phyloP scores from a whole-genome alignment of 1,140 invertebrate species.

The Coenobita brevimanus region DNA sequence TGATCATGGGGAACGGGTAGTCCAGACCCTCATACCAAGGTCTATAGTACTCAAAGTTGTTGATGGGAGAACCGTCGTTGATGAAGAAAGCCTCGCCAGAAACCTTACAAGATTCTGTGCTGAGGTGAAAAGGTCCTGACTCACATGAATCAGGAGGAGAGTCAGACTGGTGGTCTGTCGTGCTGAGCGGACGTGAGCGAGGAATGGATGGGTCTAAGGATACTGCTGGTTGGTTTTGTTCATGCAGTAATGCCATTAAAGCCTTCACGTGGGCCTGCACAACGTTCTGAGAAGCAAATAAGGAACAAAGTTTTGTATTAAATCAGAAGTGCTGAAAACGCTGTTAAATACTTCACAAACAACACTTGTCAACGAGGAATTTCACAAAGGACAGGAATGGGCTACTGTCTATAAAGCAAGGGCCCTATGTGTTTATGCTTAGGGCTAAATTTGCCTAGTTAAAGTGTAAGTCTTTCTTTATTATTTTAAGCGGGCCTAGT shows the following conservation, averaged over 20 bases:
- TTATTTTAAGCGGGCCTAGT: no score
- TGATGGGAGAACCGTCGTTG: slow-evolving; percentile 21
- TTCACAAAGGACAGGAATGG: no score
- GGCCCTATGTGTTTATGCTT: no score
- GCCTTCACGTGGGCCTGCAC: slow-evolving; percentile 41
- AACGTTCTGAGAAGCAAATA: slow-evolving; percentile 13
- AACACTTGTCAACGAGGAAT: no score
- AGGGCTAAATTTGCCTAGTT: no score
- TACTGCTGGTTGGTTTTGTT: neutral
- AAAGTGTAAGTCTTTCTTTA: no score
- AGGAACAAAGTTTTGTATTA: no score
- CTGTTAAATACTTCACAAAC: no score
- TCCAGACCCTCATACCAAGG: slow-evolving; percentile 32
- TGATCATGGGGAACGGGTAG: slow-evolving; percentile 14
- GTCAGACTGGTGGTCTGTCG: neutral
- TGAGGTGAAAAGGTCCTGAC: neutral
- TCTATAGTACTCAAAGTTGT: slow-evolving; percentile 41
- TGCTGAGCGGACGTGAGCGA: neutral
- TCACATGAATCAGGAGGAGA: neutral
- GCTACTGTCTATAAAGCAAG: no score
- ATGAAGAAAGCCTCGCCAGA: slow-evolving; percentile 44
- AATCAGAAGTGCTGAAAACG: no score
- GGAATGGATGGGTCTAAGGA: neutral
- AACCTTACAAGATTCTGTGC: neutral
- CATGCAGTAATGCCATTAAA: slow-evolving; percentile 13